Evolutionary conservation across 2,888 invertebrate genomes (phyloP).

Genomic region (Euplexia lucipara): DNA sequence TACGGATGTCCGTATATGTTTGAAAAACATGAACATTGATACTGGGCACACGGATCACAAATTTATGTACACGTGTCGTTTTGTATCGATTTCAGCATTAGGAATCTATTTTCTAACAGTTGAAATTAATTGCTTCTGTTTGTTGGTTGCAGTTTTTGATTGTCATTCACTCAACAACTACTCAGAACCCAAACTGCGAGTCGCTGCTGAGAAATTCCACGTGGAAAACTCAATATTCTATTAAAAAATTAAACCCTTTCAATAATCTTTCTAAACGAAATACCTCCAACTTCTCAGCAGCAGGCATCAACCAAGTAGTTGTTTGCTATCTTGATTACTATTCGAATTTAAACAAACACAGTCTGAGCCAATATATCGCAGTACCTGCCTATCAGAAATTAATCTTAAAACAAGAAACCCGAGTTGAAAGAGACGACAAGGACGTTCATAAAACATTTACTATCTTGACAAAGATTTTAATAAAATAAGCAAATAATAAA

Average conservation of each 20-base stretch:
- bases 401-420: constrained; percentile 5
- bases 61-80: constrained; percentile 2
- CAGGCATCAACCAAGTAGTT: not conserved
- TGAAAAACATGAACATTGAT: constrained; percentile 47
- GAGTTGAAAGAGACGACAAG: constrained; percentile 20
- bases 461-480: constrained; percentile 57
- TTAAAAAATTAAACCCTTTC: no score
- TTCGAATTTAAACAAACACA: no score
- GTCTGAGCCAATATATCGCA: not conserved
- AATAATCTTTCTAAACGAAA: not conserved
- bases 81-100: constrained; percentile 32
- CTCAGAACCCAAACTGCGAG: no score
- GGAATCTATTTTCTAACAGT: not conserved
- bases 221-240: no score
- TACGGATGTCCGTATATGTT: constrained; percentile 51
- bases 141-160: not conserved
- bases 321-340: not conserved
- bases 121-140: not conserved
- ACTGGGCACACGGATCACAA: constrained; percentile 11
- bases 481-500: constrained; percentile 73
- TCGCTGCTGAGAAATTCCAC: no score
- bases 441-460: constrained; percentile 49
- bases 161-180: not conserved
- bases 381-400: not conserved
- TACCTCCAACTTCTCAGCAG: not conserved